Evolutionary conservation across 1,140 invertebrate genomes (phyloP), one percentile per base, ranked within the genome.

Genomic region (Rhynchophorus ferrugineus): DNA sequence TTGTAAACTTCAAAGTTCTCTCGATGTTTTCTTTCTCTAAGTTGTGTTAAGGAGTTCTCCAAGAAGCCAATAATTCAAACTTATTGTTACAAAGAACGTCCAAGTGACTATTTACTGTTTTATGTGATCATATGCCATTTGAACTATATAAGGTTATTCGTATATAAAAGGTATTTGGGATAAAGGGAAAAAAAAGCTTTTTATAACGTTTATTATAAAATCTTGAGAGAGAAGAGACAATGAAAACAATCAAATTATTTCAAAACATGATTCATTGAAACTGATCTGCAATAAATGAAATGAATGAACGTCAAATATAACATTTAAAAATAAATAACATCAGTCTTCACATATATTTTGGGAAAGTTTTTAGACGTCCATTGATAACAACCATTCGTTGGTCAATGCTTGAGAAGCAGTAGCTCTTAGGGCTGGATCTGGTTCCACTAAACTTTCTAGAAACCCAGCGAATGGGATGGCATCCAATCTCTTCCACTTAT

Each of bases 391-490:
- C 91, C 92, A 98, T 44, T 88, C 84, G 76, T 95, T 91, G 66
- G 85, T 79, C 64, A 97, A 79, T 75, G 91, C 95, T 66, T 94
- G 82, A 51, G 83, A 82, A 58, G 96, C 96, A 42, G 92, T 95
- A 47, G 91, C 89, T 64, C 96, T 80, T 61, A 83, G 78, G 56
- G 79, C 81, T 33, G 92, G 90, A 74, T 98, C 92, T 72, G 91
- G 96, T 59, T 87, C 83, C 60, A 98, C 78, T 91, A 98, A 95
- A 44, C 91, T 92, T 59, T 84, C 79, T 50, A 98, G 77, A 73
- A 98, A 98, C 64, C 89, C 83, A 20, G 89, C 81, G 76, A 98
- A 97, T 53, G 85, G 84, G 59, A 82, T 80, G 3, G 95, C 95
- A 65, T 94, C 85, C 45, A 81, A 75, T 34, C 80, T 72, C 59